phyloP scores from a whole-genome alignment of 92 coral and sea anemone genomes.

The Umimayanthus chanpuru region DNA sequence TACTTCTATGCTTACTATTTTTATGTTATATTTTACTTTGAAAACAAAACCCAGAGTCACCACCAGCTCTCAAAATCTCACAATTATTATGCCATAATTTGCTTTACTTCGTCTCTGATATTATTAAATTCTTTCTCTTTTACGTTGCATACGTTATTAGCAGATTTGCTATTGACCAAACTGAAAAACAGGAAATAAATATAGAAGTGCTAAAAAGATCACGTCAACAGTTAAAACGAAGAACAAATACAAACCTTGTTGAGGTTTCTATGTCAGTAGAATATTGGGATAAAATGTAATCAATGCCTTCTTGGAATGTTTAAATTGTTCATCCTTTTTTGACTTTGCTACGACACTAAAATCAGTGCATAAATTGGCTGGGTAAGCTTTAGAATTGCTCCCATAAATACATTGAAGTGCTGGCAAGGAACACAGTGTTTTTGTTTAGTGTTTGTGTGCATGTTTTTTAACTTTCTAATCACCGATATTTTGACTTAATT shows the following conservation, averaged over 20 bases:
- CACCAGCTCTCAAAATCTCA: not conserved
- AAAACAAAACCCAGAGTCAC: not conserved
- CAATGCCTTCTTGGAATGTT: not conserved
- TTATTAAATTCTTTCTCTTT: not conserved
- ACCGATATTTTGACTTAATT: no score
- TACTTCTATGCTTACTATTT: not conserved
- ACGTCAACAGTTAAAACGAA: not conserved
- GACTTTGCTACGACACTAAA: no score
- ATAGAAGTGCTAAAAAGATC: not conserved
- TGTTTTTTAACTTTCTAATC: no score
- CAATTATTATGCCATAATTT: not conserved
- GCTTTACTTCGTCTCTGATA: not conserved
- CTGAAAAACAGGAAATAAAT: not conserved
- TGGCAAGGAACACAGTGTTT: no score
- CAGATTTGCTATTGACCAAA: not conserved
- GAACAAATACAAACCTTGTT: not conserved
- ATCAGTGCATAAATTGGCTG: no score
- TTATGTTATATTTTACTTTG: not conserved
- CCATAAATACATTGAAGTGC: no score
- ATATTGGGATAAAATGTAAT: not conserved
- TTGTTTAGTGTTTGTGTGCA: no score
- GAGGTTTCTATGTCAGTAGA: not conserved
- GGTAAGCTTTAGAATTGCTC: no score
- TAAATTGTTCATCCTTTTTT: not conserved
- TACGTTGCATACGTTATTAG: not conserved